phyloP scores from a whole-genome alignment of 1,140 invertebrate species.

The Apocrypta bakeri region DNA sequence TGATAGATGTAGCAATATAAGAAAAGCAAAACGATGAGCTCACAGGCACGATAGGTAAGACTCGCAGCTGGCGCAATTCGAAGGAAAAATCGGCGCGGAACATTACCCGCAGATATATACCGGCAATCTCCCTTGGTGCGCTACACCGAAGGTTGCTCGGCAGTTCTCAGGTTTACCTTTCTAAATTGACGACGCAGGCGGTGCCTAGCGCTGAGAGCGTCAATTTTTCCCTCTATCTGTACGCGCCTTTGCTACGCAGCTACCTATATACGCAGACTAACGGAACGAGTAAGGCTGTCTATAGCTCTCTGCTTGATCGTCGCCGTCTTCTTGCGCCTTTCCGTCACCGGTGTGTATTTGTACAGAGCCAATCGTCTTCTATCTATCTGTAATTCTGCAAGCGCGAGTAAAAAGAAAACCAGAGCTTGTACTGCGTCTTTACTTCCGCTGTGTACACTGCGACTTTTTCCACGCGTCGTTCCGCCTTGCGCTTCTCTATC shows the following conservation, averaged over 20 bases:
- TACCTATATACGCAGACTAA: background rate
- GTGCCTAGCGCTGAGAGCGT: too few relatives aligned
- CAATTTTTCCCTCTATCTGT: background rate
- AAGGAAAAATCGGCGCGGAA: too few relatives aligned
- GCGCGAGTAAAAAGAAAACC: background rate
- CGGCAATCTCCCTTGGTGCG: too few relatives aligned
- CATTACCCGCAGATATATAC: too few relatives aligned
- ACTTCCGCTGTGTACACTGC: too few relatives aligned
- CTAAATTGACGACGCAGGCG: background rate
- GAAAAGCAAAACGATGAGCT: too few relatives aligned
- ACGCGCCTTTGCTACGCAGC: background rate
- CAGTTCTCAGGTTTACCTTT: background rate
- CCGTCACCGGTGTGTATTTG: slow-evolving; percentile 50
- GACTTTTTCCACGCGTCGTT: slow-evolving; percentile 41
- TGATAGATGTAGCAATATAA: too few relatives aligned
- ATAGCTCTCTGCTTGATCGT: background rate
- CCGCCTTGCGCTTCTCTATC: background rate
- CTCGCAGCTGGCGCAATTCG: too few relatives aligned
- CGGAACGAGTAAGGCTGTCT: too few relatives aligned
- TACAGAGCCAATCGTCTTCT: slow-evolving; percentile 53
- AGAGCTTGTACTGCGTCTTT: background rate
- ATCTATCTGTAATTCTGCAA: slow-evolving; percentile 33
- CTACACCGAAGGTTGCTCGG: too few relatives aligned
- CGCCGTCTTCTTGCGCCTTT: slow-evolving; percentile 16
- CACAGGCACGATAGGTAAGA: background rate